Conservation (phyloP, 2,113 vertebrate genomes). For the Albula glossodonta region DNA sequence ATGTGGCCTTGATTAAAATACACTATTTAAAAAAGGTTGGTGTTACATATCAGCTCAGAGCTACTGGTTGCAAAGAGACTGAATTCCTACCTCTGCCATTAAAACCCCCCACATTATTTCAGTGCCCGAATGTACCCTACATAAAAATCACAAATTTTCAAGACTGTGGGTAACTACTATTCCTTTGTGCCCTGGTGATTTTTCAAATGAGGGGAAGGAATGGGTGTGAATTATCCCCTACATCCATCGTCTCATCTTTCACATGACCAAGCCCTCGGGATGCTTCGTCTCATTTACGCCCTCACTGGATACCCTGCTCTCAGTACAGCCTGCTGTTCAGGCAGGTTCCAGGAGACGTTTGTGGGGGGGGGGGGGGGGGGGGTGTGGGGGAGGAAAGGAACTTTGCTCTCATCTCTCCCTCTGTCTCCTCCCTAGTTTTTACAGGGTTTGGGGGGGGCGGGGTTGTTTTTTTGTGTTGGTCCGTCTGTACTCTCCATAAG, state of each 20-base stretch:
- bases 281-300: not conserved
- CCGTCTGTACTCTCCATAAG: not conserved
- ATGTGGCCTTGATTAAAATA: not conserved
- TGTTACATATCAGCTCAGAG: not conserved
- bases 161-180: not conserved
- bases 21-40: not conserved
- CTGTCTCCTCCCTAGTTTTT: not conserved
- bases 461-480: not conserved
- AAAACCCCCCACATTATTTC: not conserved
- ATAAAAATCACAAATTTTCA: not conserved
- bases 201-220: not conserved
- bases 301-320: not conserved
- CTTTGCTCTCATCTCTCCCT: not conserved
- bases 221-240: not conserved
- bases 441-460: not conserved
- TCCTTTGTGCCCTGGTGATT: not conserved
- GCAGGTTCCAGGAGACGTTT: too few relatives aligned
- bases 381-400: not conserved
- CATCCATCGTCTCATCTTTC: not conserved
- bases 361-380: too few relatives aligned
- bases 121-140: not conserved
- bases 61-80: too few relatives aligned
- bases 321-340: not conserved
- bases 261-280: not conserved
- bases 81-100: too few relatives aligned